Percentiles rank a stretch among this genome's conserved stretches.
phyloP scores from a whole-genome alignment of 2,113 vertebrate species.

The Xenus cinereus region DNA sequence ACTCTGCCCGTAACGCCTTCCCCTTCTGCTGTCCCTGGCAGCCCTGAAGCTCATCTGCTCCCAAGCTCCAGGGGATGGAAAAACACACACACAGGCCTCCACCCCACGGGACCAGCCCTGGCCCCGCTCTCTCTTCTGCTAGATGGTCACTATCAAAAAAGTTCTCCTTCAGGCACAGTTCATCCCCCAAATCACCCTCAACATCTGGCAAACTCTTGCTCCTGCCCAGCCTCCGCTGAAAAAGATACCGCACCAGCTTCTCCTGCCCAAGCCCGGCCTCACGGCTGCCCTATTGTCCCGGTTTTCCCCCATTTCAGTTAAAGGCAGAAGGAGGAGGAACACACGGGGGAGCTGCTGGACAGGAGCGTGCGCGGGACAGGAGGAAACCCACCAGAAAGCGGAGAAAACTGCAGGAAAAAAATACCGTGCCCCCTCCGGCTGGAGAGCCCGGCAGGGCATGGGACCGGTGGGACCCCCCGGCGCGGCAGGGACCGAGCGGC shows the following conservation, averaged over 20 bases:
- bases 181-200: neutral
- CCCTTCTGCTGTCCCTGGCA: neutral
- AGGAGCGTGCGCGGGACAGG: rapidly evolving
- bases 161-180: neutral
- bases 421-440: neutral
- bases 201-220: neutral
- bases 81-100: rapidly evolving
- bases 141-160: no score
- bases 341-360: neutral
- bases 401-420: neutral
- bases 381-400: neutral
- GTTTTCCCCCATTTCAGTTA: neutral
- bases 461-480: neutral
- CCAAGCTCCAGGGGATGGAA: no score
- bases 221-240: neutral
- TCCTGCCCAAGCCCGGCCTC: neutral
- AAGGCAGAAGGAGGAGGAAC: neutral
- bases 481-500: neutral
- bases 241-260: neutral
- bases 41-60: neutral
- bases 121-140: neutral
- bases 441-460: neutral
- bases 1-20: rapidly evolving
- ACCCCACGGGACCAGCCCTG: rapidly evolving
- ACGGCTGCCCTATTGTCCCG: neutral